Evolutionary conservation across 1,140 invertebrate species (phyloP).

Genomic region (Orchesella cincta): DNA sequence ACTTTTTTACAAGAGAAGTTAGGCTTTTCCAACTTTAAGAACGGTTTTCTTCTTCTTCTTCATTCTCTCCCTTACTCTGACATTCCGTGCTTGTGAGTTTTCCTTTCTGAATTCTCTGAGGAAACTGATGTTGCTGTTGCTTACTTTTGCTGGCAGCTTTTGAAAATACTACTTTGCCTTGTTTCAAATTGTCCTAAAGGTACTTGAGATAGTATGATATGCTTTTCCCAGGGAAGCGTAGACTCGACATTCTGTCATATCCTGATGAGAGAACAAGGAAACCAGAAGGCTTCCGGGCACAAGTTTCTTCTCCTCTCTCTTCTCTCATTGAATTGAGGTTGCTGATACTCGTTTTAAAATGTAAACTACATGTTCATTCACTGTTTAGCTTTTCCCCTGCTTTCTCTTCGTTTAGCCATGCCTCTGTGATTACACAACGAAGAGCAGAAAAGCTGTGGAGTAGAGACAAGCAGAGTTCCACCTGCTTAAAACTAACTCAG

Average conservation of each 20-base stretch:
- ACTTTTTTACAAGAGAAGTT: not conserved
- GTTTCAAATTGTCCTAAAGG: not conserved
- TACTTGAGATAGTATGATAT: too few relatives aligned
- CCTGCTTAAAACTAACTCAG: too few relatives aligned
- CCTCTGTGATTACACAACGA: too few relatives aligned
- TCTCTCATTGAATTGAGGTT: not conserved
- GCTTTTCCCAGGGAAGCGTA: not conserved
- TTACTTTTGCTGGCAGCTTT: not conserved
- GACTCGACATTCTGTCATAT: not conserved
- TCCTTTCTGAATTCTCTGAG: not conserved
- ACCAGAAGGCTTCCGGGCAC: not conserved
- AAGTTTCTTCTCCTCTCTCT: not conserved
- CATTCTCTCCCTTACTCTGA: not conserved
- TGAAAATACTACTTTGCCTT: not conserved
- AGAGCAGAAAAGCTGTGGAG: too few relatives aligned
- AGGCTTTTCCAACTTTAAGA: not conserved
- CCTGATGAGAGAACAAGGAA: conserved; percentile 5
- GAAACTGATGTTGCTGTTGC: conserved; percentile 3
- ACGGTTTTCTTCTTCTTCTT: not conserved
- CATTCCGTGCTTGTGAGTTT: not conserved
- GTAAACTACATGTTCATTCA: not conserved
- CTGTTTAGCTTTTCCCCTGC: not conserved
- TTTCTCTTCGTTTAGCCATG: too few relatives aligned
- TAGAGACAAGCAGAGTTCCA: too few relatives aligned
- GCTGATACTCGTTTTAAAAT: not conserved